Base-by-base conservation (phyloP, 2,888 invertebrate species). In the Hedychridium roseum region DNA sequence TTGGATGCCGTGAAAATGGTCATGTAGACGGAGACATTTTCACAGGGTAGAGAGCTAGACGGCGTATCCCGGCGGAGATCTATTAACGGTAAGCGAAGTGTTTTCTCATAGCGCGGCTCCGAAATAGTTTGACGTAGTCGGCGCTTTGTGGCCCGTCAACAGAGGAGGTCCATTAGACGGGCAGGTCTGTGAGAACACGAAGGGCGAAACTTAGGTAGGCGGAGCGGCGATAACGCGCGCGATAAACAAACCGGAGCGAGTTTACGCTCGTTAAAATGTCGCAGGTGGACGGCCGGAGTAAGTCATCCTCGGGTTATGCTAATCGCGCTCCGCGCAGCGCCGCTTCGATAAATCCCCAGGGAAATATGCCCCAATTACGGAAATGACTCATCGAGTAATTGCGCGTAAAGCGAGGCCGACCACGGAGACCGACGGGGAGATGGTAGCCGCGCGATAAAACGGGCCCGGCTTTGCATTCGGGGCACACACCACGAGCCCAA, bases 301-400 rank as follows among this genome's bases (percentile, higher is more conserved):
- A 68, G 64, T 71, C 68, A 68, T 70, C 68, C 68, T 60, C 58
- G 60, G 65, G 60, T 70, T 72, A 70, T 71, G 70, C 64, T 70
- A 68, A 71, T 71, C 59, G 56, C 41, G 53, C 50, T 36, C 40
- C 43, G 43, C 52, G 51, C 56, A 56, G 57, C 52, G 43, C 39
- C 52, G 45, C 63, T 56, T 57, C 68, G 54, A 74, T 74, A 75
- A 75, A 75, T 74, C 60, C 62, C 54, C 41, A 53, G 61, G 69
- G 70, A 76, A 72, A 72, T 74, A 73, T 69, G 68, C 63, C 71
- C 74, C 74, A 74, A 76, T 76, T 76, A 76, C 71, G 49, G 70
- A 70, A 74, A 76, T 76, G 73, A 76, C 66, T 76, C 74, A 76
- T 74, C 75, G 73, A 75, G 72, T 75, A 74, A 75, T 75, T 70